These are phyloP conservation scores for Drosophila infuscata DNA, from an alignment of 2,888 invertebrate species.

Conservation along the genomic window DNA sequence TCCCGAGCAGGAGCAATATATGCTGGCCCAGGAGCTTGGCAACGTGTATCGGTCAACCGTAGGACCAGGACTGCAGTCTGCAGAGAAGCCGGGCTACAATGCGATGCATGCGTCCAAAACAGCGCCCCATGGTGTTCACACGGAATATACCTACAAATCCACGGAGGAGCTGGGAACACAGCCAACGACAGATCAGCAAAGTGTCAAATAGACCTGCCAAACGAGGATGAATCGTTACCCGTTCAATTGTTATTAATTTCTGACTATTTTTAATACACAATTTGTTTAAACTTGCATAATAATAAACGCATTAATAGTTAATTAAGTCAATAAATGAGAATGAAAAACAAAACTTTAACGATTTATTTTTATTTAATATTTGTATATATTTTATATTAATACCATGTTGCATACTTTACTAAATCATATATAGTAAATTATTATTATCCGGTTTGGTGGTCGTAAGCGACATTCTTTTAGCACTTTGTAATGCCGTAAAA, in stretches of 20 bases:
- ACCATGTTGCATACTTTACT: background rate
- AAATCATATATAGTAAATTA: background rate
- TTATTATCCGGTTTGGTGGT: background rate
- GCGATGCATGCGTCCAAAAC: constrained; percentile 68
- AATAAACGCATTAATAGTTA: constrained; percentile 47
- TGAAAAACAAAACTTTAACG: background rate
- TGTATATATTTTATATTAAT: background rate
- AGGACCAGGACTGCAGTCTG: constrained; percentile 40
- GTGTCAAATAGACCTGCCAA: constrained; percentile 41
- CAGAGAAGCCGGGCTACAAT: constrained; percentile 70
- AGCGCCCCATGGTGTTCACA: constrained; percentile 43
- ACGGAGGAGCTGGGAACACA: constrained; percentile 47
- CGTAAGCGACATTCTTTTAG: background rate
- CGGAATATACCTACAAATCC: constrained; percentile 63
- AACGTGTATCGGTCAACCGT: constrained; percentile 73
- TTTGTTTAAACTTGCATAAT: constrained; percentile 56
- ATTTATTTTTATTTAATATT: background rate
- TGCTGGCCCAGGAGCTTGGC: constrained; percentile 84
- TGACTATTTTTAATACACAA: constrained; percentile 61
- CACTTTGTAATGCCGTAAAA: background rate
- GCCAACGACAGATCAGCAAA: constrained; percentile 38
- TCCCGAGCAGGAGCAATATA: constrained; percentile 86
- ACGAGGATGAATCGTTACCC: constrained; percentile 26
- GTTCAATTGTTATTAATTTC: constrained; percentile 58
- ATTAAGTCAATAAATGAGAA: constrained; percentile 4